phyloP scores from a whole-genome alignment of 2,113 vertebrate species.

The Spea multiplicata region DNA sequence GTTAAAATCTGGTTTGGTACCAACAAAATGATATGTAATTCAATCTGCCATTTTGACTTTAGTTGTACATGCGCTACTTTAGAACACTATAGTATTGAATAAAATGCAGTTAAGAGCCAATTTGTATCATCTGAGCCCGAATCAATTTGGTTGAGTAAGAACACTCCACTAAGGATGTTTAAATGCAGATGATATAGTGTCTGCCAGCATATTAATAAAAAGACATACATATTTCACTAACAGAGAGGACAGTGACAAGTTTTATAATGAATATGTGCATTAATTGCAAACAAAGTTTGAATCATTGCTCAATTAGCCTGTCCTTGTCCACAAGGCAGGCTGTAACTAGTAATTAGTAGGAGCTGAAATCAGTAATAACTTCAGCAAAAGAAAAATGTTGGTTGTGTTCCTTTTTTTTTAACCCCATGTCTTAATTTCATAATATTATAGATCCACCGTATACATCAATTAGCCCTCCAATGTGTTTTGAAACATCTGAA shows the following conservation, averaged over 20 bases:
- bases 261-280: constrained; percentile 12
- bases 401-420: no score
- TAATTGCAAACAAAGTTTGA: constrained; percentile 1
- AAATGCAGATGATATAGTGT: neutral
- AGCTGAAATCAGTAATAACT: no score
- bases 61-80: constrained; percentile 5
- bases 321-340: neutral
- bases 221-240: constrained; percentile 1
- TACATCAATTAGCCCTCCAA: no score
- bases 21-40: constrained; percentile 25
- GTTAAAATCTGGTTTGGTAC: constrained; percentile 8
- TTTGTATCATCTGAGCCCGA: constrained; percentile 2
- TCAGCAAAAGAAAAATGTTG: no score
- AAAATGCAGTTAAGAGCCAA: constrained; percentile 12
- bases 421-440: no score
- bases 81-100: neutral
- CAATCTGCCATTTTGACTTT: constrained; percentile 21
- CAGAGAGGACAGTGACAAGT: neutral
- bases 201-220: constrained; percentile 22
- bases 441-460: no score
- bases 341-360: no score
- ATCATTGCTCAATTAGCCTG: neutral
- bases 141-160: constrained; percentile 4
- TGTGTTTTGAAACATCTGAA: no score
- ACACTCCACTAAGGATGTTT: constrained; percentile 14